Evolutionary conservation across 1,140 invertebrate genomes (phyloP), one percentile per base, ranked within the genome.

Genomic region (Rhopalosiphum maidis): DNA sequence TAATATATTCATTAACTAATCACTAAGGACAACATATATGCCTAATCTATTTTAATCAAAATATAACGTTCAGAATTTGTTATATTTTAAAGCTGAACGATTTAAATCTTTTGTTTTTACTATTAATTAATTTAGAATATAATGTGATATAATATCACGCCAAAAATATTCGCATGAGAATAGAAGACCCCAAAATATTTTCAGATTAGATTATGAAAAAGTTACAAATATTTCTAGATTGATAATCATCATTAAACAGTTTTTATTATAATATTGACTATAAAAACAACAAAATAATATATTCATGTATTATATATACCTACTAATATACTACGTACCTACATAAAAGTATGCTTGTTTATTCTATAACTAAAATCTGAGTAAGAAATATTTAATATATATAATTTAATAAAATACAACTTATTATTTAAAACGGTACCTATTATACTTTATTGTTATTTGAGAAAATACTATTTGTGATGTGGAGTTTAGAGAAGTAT

Each of bases 1-100:
- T 88, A 35, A n/a, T 88, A 88, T 88, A 88, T 88, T 48, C 43
- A 88, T 88, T 30, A 86, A 51, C n/a, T 88, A 48, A 88, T 88
- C 85, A 15, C 25, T 25, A 37, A 30, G 43, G 25, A 88, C 85
- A n/a, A 2, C 30, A 23, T n/a, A 30, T 46, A 41, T n/a, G n/a
- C 41, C 41, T 41, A 22, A n/a, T 51, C 46, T 22, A 5, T 88
- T 88, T 88, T 35, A 18, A 35, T 88, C 51, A 88, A 87, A 48
- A 87, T 87, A 48, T 3, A n/a, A 22, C 9, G 37, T 43, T 43
- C 37, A 23, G 43, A 15, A 30, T 85, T 8, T 43, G 37, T 43
- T 41, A 25, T 85, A 85, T 85, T 41, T 43, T 46, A n/a, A 60
- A 8, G 9, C 15, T n/a, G n/a, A 2, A n/a, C 6, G 60, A 18